Evolutionary conservation across 2,797 vertebrate species (phyloP), one percentile per base, ranked within the genome.

Genomic region (Xiphorhynchus erythropygius): DNA sequence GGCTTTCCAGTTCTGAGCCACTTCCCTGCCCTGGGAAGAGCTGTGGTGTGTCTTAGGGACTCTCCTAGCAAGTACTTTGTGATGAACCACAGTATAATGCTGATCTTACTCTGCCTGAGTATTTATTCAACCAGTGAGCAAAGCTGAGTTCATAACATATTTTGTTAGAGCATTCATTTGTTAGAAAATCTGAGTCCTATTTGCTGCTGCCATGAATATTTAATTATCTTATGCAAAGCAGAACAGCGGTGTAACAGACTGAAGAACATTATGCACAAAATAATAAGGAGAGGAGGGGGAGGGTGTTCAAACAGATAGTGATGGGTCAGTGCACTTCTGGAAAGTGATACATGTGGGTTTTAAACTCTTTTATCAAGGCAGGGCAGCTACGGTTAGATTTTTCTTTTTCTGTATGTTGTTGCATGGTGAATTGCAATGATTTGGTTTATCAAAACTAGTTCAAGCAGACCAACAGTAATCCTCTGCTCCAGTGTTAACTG

Each of bases 161-260:
- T 46, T 46, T 30, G 21, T 64, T 64, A 89, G n/a, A 30, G 6
- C 24, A 74, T 55, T 74, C 3, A 15, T 62, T 77, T 80, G 23
- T 57, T 67, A 80, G 65, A 89, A 87, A 74, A 87, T 78, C 65
- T 67, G 70, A 35, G 63, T 87, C 89, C 14, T 41, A 4, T 86
- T 91, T 81, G 30, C 41, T 63, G 15, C 49, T 81, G 0, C 44
- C 10, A 33, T 32, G 13, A 64, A 52, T 84, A 56, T 67, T 81
- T 86, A 78, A 75, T 78, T 90, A 53, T n/a, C 9, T 84, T 28
- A 50, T 8, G 24, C 24, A 63, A 71, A 70, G 32, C 32, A 32
- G 56, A 84, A 60, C 0, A 0, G 12, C 41, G 63, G 17, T 23
- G 37, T 59, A 63, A 63, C 30, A 75, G 53, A 27, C 39, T 52